These are phyloP conservation scores for Scylla paramamosain DNA, from an alignment of 1,140 invertebrate species.

Conservation along the genomic window DNA sequence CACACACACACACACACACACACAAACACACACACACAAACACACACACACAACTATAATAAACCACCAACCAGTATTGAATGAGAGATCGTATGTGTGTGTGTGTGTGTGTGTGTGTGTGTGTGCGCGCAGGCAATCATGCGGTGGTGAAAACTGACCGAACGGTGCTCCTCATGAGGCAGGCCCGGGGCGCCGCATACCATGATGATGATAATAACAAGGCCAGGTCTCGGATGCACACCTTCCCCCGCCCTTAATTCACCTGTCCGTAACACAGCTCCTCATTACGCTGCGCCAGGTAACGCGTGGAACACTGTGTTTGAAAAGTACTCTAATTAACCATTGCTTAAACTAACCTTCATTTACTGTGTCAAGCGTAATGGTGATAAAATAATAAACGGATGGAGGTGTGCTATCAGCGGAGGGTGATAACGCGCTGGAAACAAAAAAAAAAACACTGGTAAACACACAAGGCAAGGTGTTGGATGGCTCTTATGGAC, in stretches of 20 bases:
- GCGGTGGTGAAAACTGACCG: too few species aligned
- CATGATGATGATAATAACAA: background rate
- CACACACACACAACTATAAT: background rate
- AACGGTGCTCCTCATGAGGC: too few species aligned
- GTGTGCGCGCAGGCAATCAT: too few species aligned
- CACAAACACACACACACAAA: background rate
- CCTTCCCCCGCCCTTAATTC: background rate
- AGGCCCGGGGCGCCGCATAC: background rate
- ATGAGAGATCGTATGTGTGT: too few species aligned
- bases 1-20: background rate
- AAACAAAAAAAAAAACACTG: background rate
- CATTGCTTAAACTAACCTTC: background rate
- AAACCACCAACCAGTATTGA: too few species aligned
- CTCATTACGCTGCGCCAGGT: slow-evolving; percentile 6
- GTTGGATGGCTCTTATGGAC: background rate
- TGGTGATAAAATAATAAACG: background rate
- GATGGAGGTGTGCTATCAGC: background rate
- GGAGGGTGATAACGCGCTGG: background rate
- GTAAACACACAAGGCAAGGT: background rate
- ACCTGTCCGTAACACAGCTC: background rate
- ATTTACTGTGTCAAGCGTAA: slow-evolving; percentile 14
- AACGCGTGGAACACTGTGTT: background rate
- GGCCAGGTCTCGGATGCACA: slow-evolving; percentile 7
- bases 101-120: too few species aligned
- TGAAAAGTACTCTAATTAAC: background rate